Base-by-base conservation (phyloP, 2,797 vertebrate genomes). In the Champsocephalus esox region DNA sequence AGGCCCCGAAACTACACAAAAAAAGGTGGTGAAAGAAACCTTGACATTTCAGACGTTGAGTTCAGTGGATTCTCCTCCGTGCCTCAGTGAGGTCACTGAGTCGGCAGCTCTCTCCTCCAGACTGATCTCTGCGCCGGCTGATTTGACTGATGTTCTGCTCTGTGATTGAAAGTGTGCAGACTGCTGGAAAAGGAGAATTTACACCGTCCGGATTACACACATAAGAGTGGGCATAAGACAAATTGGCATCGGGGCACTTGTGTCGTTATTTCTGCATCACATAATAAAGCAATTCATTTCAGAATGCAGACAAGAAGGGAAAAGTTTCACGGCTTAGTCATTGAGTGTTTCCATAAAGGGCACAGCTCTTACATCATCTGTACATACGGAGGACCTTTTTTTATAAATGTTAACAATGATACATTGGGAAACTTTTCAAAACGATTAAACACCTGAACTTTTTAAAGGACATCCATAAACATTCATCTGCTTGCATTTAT, bases 11-110 rank as follows among this genome's bases (percentile, higher is more conserved):
- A 56, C 74, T 59, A 52, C 55, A 21, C 34, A 54, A 81, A 19
- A 19, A 66, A 55, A 67, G 38, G 54, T 32, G 24, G 9, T 57
- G 73, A 76, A n/a, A 78, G 71, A 85, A 45, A 73, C 59, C 51
- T 48, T 65, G 73, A 81, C 70, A 77, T 79, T 70, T 80, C 2
- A 21, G 71, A 78, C 66, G 55, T 72, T 71, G 60, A 14, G 72
- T 64, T 75, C 38, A 10, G 62, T 14, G 24, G 79, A 77, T 67
- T 78, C 65, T 73, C 21, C 5, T 73, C 48, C 12, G 8, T 44
- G 65, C 54, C 73, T 57, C 55, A 4, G 60, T 44, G 34, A 67
- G 70, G 75, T 80, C 50, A 70, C 49, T 59, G 46, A 59, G 34
- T 28, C 11, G 4, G 59, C 76, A 75, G 68, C 16, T 60, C 58